A percentile compares a stretch with the other conserved stretches of the same genome.
These are phyloP conservation scores for Phylloscopus trochiloides DNA, from an alignment of 2,113 vertebrate genomes.

Conservation along the genomic window DNA sequence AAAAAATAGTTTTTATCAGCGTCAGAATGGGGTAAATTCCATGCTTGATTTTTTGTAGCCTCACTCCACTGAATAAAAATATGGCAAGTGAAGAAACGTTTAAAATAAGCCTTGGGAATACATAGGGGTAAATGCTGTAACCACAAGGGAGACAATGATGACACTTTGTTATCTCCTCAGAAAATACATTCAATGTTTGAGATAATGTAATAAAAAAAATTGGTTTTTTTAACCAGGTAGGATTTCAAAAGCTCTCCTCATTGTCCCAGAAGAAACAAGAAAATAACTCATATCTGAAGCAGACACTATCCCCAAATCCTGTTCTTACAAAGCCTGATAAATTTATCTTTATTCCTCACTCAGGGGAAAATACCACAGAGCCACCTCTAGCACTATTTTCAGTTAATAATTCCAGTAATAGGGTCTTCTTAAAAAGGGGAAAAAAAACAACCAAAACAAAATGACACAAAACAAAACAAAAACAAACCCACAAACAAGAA, in stretches of 20 bases:
- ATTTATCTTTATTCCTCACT: background rate
- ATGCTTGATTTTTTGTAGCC: background rate
- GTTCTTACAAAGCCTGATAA: background rate
- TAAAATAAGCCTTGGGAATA: background rate
- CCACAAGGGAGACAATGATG: background rate
- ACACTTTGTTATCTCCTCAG: background rate
- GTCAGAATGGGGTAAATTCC: background rate
- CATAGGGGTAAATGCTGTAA: background rate
- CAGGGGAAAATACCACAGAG: background rate
- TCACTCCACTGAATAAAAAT: background rate
- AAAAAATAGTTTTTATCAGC: background rate
- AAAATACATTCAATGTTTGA: background rate
- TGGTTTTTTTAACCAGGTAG: background rate
- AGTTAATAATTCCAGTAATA: background rate
- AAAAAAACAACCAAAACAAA: background rate
- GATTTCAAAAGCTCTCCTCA: background rate
- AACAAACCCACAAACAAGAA: background rate
- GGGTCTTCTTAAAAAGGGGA: accelerated
- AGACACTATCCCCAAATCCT: background rate
- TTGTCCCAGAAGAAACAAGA: background rate
- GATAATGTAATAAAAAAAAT: background rate
- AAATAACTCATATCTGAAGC: background rate
- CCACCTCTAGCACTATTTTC: background rate
- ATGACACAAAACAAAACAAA: accelerated
- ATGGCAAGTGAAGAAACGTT: background rate